phyloP scores from a whole-genome alignment of 2,888 invertebrate genomes.

The Toxonevra muliebris region DNA sequence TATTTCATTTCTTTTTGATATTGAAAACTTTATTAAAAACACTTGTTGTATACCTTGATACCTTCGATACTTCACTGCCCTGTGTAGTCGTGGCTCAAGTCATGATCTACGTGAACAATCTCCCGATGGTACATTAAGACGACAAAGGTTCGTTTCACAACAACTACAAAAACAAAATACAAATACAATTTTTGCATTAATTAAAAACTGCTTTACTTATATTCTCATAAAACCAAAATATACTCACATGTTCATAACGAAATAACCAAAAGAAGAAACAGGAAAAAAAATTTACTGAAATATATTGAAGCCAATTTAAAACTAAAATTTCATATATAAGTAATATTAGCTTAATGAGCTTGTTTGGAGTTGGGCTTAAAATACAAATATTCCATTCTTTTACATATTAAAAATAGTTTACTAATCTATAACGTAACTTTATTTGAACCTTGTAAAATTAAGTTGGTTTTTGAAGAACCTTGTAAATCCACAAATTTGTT shows the following conservation, averaged over 20 bases:
- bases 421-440: too few relatives aligned
- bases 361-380: too few relatives aligned
- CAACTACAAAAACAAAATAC: conserved; percentile 39
- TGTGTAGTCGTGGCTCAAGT: conserved; percentile 75
- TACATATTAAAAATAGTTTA: too few relatives aligned
- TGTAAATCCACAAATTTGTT: too few relatives aligned
- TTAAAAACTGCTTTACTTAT: conserved; percentile 24
- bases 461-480: too few relatives aligned
- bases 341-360: too few relatives aligned
- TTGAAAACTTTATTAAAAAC: conserved; percentile 10
- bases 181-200: conserved; percentile 36
- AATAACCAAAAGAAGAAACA: background rate
- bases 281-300: background rate
- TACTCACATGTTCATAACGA: background rate
- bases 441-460: too few relatives aligned
- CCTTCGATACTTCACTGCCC: background rate
- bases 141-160: conserved; percentile 76
- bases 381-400: too few relatives aligned
- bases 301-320: too few relatives aligned
- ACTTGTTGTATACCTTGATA: too few relatives aligned
- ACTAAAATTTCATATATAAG: too few relatives aligned
- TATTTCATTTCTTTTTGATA: conserved; percentile 47
- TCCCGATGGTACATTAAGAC: conserved; percentile 76
- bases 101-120: conserved; percentile 79
- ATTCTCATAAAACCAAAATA: conserved; percentile 12